These are phyloP conservation scores for Axea sp. DNA, from an alignment of 2,888 invertebrate genomes.

Conservation along the genomic window DNA sequence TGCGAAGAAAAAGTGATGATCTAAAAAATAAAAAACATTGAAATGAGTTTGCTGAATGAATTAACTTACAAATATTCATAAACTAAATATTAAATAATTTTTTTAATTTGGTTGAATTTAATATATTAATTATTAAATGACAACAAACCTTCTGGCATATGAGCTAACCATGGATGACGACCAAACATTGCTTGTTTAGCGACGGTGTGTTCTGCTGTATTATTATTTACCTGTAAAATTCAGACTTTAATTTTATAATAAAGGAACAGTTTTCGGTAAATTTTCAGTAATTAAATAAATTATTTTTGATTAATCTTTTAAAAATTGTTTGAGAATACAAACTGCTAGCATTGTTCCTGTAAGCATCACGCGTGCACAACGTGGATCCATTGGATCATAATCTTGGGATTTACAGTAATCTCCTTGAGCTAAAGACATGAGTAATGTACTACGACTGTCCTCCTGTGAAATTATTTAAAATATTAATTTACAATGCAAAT, in stretches of 20 bases:
- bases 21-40: slow-evolving; percentile 80
- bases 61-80: too few species aligned
- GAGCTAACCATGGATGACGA: slow-evolving; percentile 86
- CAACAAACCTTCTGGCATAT: slow-evolving; percentile 81
- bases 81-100: too few species aligned
- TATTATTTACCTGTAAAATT: slow-evolving; percentile 81
- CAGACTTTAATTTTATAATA: too few species aligned
- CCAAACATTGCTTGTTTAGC: slow-evolving; percentile 84
- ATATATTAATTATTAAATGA: slow-evolving; percentile 1
- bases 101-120: too few species aligned
- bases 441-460: slow-evolving; percentile 84
- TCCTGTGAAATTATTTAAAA: slow-evolving; percentile 77
- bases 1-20: slow-evolving; percentile 89
- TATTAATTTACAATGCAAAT: too few species aligned
- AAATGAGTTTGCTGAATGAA: too few species aligned
- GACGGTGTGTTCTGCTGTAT: slow-evolving; percentile 81
- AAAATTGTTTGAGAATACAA: too few species aligned
- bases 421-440: slow-evolving; percentile 85
- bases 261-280: too few species aligned
- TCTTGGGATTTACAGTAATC: slow-evolving; percentile 83
- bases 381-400: slow-evolving; percentile 88
- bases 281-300: not conserved
- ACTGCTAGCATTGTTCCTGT: slow-evolving; percentile 85
- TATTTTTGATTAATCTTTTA: too few species aligned
- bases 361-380: slow-evolving; percentile 87